Percentiles rank a stretch among this genome's conserved stretches.
These are phyloP conservation scores for Matsumyia berberina DNA, from an alignment of 2,888 invertebrate species.

Conservation along the genomic window DNA sequence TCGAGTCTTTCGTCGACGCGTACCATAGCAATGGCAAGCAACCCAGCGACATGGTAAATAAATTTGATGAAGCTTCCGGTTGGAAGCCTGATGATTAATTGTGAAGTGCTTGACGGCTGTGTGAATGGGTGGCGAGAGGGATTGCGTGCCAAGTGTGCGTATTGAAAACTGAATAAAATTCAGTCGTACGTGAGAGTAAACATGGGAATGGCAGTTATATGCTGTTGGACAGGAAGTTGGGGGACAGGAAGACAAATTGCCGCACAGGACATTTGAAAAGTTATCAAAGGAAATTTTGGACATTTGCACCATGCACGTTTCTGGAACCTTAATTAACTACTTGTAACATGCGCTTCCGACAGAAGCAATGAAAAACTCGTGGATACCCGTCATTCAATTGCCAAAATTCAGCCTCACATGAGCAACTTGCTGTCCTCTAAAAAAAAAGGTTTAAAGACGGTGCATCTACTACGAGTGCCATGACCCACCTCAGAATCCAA, in stretches of 20 bases:
- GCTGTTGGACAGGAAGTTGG: constrained; percentile 21
- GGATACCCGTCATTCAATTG: too few species aligned
- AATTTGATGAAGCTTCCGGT: constrained; percentile 73
- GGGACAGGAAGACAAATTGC: constrained; percentile 43
- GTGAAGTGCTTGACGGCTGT: constrained; percentile 64
- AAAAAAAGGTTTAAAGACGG: too few species aligned
- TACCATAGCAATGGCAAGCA: constrained; percentile 10
- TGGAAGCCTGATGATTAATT: constrained; percentile 73
- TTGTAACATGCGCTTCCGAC: constrained; percentile 30
- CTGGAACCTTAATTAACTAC: constrained; percentile 19
- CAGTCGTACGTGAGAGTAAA: constrained; percentile 38
- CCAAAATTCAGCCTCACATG: too few species aligned
- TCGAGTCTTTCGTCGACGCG: constrained; percentile 31
- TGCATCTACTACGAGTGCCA: too few species aligned
- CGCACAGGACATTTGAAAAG: constrained; percentile 28
- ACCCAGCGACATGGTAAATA: constrained; percentile 66
- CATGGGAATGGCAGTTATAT: constrained; percentile 38
- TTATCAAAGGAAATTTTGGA: constrained; percentile 29
- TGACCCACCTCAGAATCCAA: not conserved
- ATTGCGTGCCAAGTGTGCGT: constrained; percentile 32
- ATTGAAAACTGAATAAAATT: constrained; percentile 59
- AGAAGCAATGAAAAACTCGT: not conserved
- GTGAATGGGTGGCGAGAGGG: constrained; percentile 17
- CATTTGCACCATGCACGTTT: not conserved
- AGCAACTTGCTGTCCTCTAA: too few species aligned